Evolutionary conservation across 2,888 invertebrate genomes (phyloP), one percentile per base, ranked within the genome.

Genomic region (Drosophila borborema): DNA sequence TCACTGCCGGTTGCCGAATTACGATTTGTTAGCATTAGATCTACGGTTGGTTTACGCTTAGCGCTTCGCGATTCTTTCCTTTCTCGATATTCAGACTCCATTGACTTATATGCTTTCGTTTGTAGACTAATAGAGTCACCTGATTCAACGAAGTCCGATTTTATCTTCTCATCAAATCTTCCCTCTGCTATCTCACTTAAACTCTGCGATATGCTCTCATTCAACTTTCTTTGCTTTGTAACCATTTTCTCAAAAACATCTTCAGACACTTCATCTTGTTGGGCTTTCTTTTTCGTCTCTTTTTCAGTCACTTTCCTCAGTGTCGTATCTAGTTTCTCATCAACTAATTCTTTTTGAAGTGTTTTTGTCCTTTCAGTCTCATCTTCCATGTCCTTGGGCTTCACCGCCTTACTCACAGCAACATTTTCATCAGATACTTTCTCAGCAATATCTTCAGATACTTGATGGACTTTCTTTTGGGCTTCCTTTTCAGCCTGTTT

Each of bases 1-100:
- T 96, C 94, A 20, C 96, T 96, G 1, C 96, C 96, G 84, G 95
- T 95, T 0, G 96, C 95, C 5, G 96, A 96, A 7, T 96, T 96
- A 80, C 96, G 94, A 86, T 97, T 96, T 1, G 96, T 96, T 49
- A 98, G 93, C 77, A 95, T 95, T 1, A 96, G 96, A 38, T 93
- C 92, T 18, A 93, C 80, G 18, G 81, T 86, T 1, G 93, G 93
- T 20, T 87, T 81, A 0, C 92, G 90, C 72, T 90, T 91, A 10
- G 90, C 87, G 64, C 71, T 90, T 7, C 92, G 89, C 2, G 79
- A 74, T 70, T 90, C 91, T 45, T 86, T 90, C 55, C 62, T 88
- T 28, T 82, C 84, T 69, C 84, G 88, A 72, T 91, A 90, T 67
- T 90, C 88, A 6, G 76, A 82, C 59, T 86, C 88, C 73, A 82